Percentiles rank a stretch among this genome's conserved stretches.
These are phyloP conservation scores for Cheilosia urbana DNA, from an alignment of 2,888 invertebrate genomes.

Conservation along the genomic window DNA sequence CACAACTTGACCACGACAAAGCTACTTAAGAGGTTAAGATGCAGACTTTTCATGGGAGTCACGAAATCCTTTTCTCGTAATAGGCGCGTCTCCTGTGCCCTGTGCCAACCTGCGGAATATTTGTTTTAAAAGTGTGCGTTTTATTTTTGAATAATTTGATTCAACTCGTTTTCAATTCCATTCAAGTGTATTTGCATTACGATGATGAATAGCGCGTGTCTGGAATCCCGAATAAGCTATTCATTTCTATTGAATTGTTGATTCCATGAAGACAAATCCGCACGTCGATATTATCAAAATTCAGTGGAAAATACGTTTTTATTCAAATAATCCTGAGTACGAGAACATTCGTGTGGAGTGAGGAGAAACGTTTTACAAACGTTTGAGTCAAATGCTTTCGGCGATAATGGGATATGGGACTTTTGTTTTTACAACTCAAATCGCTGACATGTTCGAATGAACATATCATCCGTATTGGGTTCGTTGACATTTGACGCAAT, in stretches of 20 bases:
- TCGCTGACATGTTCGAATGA: no score
- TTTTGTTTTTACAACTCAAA: no score
- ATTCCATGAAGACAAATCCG: slow-evolving; percentile 46
- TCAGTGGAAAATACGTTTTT: slow-evolving; percentile 15
- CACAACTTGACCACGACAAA: slow-evolving; percentile 24
- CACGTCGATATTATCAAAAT: slow-evolving; percentile 30
- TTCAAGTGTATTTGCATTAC: slow-evolving; percentile 63
- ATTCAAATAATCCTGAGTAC: slow-evolving; percentile 7
- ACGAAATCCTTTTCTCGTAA: not conserved
- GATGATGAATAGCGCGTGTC: slow-evolving; percentile 64
- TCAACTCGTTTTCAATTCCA: slow-evolving; percentile 27
- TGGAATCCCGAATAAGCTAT: slow-evolving; percentile 34
- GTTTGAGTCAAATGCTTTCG: no score
- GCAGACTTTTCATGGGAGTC: not conserved
- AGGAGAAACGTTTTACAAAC: slow-evolving; percentile 22
- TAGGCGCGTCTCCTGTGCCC: not conserved
- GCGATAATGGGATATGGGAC: no score
- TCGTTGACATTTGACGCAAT: no score
- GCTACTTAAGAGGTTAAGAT: slow-evolving; percentile 17
- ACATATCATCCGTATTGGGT: no score
- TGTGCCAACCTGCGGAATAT: slow-evolving; percentile 11
- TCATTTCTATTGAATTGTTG: slow-evolving; percentile 51
- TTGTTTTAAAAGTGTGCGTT: slow-evolving; percentile 22
- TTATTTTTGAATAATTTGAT: slow-evolving; percentile 30
- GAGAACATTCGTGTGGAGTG: not conserved